phyloP scores from a whole-genome alignment of 2,888 invertebrate species.

The Timema cristinae region DNA sequence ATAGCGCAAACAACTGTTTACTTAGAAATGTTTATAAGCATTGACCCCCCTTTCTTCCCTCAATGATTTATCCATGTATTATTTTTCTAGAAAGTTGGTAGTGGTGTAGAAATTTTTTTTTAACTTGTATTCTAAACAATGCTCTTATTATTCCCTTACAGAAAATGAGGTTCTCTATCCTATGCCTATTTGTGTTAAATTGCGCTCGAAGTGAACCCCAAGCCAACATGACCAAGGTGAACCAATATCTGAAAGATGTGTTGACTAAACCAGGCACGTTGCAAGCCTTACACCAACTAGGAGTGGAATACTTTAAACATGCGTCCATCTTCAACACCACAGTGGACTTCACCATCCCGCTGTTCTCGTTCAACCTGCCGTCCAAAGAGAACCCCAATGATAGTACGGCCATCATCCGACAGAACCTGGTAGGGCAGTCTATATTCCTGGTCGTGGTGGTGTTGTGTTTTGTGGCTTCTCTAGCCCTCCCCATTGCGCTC shows the following conservation, averaged over 20 bases:
- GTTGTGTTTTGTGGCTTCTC: constrained; percentile 20
- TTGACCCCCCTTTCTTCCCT: no score
- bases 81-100: no score
- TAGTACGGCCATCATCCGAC: constrained; percentile 19
- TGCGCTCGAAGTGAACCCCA: no score
- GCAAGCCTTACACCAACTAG: constrained; percentile 12
- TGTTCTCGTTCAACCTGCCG: constrained; percentile 25
- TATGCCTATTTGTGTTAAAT: no score
- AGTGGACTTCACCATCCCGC: constrained; percentile 23
- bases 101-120: no score
- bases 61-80: no score
- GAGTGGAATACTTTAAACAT: constrained; percentile 20
- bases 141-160: no score
- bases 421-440: constrained; percentile 22
- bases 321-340: constrained; percentile 24
- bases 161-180: no score
- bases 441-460: constrained; percentile 19
- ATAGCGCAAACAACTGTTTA: no score
- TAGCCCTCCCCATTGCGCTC: constrained; percentile 18
- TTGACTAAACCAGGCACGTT: not conserved
- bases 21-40: no score
- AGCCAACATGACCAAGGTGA: no score
- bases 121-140: no score
- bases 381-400: constrained; percentile 20
- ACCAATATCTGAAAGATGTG: not conserved